Conservation (phyloP, 92 coral and sea anemone genomes). For the Zoanthus sansibaricus region DNA sequence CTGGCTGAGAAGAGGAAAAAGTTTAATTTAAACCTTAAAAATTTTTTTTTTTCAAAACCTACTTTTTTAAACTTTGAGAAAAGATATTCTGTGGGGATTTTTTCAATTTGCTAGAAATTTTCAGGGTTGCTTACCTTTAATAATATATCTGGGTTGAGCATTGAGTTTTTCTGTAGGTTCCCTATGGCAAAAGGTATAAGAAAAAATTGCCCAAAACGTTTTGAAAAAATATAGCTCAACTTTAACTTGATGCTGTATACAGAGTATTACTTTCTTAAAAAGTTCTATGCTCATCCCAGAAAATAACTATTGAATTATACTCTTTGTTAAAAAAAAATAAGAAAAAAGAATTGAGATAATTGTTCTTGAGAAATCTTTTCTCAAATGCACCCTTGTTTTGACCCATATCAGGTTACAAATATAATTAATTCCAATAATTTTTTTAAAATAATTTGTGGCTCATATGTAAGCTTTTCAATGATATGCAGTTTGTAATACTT, state of each 20-base stretch:
- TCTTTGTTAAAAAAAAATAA: slow-evolving; percentile 20
- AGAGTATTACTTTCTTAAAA: slow-evolving; percentile 23
- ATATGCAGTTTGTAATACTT: slow-evolving; percentile 5
- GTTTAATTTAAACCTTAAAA: not conserved
- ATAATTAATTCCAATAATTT: slow-evolving; percentile 6
- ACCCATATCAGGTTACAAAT: slow-evolving; percentile 32
- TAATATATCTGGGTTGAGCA: slow-evolving; percentile 35
- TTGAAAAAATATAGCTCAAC: no score
- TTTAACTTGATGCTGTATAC: slow-evolving; percentile 45
- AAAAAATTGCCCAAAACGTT: not conserved
- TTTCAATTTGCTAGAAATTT: slow-evolving; percentile 39
- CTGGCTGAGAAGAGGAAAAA: not conserved
- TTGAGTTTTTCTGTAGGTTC: slow-evolving; percentile 48
- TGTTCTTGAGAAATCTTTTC: slow-evolving; percentile 8
- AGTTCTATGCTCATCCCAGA: slow-evolving; percentile 18
- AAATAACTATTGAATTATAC: not conserved
- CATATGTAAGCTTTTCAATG: not conserved
- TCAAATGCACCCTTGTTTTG: slow-evolving; percentile 33
- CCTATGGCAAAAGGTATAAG: slow-evolving; percentile 46
- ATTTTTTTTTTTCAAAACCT: slow-evolving; percentile 29
- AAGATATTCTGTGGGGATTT: slow-evolving; percentile 24
- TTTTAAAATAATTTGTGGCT: not conserved
- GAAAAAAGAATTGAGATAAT: slow-evolving; percentile 11
- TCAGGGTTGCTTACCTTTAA: slow-evolving; percentile 44
- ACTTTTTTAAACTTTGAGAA: slow-evolving; percentile 41